Base-by-base conservation (phyloP, 2,113 vertebrate genomes). In the Trachemys scripta region DNA sequence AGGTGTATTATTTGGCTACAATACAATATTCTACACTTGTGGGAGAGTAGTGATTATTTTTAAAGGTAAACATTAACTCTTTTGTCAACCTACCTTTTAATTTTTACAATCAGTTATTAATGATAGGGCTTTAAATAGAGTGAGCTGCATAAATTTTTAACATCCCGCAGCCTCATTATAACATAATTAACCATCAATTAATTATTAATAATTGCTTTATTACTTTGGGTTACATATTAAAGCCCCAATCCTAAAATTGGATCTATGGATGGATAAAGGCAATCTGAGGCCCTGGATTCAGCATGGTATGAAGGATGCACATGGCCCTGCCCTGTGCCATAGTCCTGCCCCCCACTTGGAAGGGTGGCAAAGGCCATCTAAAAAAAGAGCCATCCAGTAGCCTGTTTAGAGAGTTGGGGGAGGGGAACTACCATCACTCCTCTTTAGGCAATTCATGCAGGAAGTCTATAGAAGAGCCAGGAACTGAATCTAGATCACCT, bases 151-250 rank as follows among this genome's bases (percentile, higher is more conserved):
- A 76, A 24, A 20, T 35, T 88, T 94, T 94, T 56, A 85, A 92
- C 31, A 62, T 6, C 42, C 65, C 2, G 84, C 75, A 85, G 16
- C 3, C 4, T 3, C 53, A 84, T 16, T 54, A 54, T 45, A 85
- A 57, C 17, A 56, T 31, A 87, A 80, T 57, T 6, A 24, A 83
- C 65, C 65, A 83, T 50, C 95, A 88, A 88, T 75, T 12, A 83
- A 22, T 81, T 57, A 51, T 31, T 91, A 49, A 85, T 81, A 89
- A 90, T 80, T 79, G 6, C 29, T 8, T 76, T 84, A 49, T 20
- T 93, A 81, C 10, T 94, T 95, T 85, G 62, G 56, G 76, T 93
- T 90, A 59, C 47, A 45, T 76, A n/a, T 3, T 94, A 87, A 90
- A 3, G 19, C 4, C 1, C 12, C 81, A 84, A 0, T 82, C 20